Percentiles rank a stretch among this genome's conserved stretches.
Conservation (phyloP, 2,797 vertebrate genomes). For the Leuciscus waleckii region DNA sequence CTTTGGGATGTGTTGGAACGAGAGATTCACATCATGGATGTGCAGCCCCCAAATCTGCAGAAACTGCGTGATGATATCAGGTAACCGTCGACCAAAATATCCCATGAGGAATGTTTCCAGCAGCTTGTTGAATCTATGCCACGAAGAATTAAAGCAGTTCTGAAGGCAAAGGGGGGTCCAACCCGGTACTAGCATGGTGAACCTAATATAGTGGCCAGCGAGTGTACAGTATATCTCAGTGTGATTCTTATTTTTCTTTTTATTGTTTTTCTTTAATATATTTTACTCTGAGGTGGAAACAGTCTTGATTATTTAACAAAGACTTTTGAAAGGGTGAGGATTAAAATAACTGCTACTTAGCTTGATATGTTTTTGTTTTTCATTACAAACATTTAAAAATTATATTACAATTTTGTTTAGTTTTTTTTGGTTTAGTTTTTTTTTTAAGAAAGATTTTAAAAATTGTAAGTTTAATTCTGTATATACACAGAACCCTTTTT, state of each 20-base stretch:
- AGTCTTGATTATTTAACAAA: background rate
- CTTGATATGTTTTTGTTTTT: background rate
- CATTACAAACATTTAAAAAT: background rate
- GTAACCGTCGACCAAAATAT: background rate
- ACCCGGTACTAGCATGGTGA: background rate
- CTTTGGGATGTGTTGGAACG: background rate
- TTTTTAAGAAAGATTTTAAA: background rate
- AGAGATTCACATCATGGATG: conserved; percentile 66
- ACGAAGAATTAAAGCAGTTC: background rate
- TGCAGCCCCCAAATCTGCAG: conserved; percentile 69
- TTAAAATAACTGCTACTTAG: background rate
- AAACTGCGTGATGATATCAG: conserved; percentile 47
- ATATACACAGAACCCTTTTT: background rate
- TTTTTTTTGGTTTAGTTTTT: background rate
- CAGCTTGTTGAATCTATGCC: background rate
- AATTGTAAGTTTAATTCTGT: background rate
- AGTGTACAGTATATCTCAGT: background rate
- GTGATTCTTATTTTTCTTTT: background rate
- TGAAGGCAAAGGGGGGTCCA: background rate
- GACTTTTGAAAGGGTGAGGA: background rate
- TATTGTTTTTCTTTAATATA: no score
- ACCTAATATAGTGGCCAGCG: background rate
- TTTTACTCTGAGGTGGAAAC: background rate
- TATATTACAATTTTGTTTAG: background rate
- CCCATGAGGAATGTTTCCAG: background rate